Conservation (phyloP, 2,888 invertebrate species). For the Polietes domitor region DNA sequence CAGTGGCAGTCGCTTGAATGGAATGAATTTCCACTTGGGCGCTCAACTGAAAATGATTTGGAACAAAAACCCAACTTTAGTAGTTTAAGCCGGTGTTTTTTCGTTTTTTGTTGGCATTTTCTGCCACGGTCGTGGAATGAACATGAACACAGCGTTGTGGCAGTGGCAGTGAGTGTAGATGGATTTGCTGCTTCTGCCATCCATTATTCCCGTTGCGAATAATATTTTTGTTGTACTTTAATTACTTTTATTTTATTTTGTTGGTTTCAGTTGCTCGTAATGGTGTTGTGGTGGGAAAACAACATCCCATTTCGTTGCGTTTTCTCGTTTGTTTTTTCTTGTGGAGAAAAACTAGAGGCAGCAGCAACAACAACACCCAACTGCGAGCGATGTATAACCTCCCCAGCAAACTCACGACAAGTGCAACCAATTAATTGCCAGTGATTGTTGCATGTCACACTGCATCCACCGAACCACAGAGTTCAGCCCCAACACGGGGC, state of each 20-base stretch:
- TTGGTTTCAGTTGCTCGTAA: constrained; percentile 5
- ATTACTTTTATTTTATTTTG: constrained; percentile 41
- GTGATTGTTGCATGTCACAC: constrained; percentile 66
- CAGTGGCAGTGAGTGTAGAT: background rate
- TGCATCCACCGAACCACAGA: background rate
- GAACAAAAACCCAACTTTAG: constrained; percentile 5
- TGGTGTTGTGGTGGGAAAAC: constrained; percentile 58
- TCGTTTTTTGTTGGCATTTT: background rate
- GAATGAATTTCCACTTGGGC: constrained; percentile 80
- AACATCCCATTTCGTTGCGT: constrained; percentile 33
- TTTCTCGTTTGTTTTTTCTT: too few relatives aligned
- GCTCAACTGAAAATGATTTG: constrained; percentile 79
- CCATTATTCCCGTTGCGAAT: constrained; percentile 54
- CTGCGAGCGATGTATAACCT: constrained; percentile 64
- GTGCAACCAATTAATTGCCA: constrained; percentile 67
- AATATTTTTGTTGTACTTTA: constrained; percentile 39
- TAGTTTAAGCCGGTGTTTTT: background rate
- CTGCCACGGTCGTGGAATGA: constrained; percentile 27
- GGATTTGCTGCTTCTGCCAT: constrained; percentile 3
- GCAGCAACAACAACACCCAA: constrained; percentile 55
- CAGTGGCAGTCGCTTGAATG: constrained; percentile 76
- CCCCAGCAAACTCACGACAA: constrained; percentile 62
- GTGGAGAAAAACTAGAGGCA: constrained; percentile 6
- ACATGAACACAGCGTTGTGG: background rate
- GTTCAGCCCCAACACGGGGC: background rate